phyloP scores from a whole-genome alignment of 1,140 invertebrate genomes.

The Drosophila lini region DNA sequence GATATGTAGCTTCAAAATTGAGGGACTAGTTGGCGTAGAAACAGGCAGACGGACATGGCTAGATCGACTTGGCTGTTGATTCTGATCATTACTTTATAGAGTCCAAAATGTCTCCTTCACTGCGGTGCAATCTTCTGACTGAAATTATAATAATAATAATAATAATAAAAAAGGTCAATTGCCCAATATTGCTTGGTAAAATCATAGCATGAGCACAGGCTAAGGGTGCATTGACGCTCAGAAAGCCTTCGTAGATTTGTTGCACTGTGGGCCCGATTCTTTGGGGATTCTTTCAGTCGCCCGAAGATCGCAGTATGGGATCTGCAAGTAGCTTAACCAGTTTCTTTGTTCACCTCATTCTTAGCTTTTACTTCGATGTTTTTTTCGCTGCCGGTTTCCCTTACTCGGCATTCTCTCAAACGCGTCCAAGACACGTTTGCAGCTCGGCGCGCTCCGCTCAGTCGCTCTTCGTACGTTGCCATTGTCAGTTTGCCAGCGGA shows the following conservation, averaged over 20 bases:
- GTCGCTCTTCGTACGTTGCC: conserved; percentile 65
- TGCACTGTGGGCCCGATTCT: background rate
- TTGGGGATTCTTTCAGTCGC: background rate
- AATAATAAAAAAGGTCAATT: too few species aligned
- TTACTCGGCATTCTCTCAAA: conserved; percentile 34
- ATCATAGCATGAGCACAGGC: background rate
- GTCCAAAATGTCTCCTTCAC: too few species aligned
- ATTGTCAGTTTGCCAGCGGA: conserved; percentile 54
- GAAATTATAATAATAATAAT: too few species aligned
- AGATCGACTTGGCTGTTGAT: too few species aligned
- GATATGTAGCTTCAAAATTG: too few species aligned
- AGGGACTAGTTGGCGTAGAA: too few species aligned
- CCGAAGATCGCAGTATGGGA: background rate
- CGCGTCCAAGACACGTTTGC: conserved; percentile 69
- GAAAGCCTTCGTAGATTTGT: background rate
- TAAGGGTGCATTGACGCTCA: background rate
- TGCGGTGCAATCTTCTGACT: too few species aligned
- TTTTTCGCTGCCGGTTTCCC: conserved; percentile 1
- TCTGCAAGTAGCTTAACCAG: conserved; percentile 52
- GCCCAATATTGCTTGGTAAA: too few species aligned
- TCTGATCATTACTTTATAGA: too few species aligned
- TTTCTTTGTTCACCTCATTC: conserved; percentile 57
- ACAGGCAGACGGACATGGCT: too few species aligned
- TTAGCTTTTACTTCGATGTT: conserved; percentile 59
- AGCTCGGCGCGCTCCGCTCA: conserved; percentile 65